Evolutionary conservation across 1,140 invertebrate species (phyloP), one percentile per base, ranked within the genome.

Genomic region (Leptinotarsa undecemlineata): DNA sequence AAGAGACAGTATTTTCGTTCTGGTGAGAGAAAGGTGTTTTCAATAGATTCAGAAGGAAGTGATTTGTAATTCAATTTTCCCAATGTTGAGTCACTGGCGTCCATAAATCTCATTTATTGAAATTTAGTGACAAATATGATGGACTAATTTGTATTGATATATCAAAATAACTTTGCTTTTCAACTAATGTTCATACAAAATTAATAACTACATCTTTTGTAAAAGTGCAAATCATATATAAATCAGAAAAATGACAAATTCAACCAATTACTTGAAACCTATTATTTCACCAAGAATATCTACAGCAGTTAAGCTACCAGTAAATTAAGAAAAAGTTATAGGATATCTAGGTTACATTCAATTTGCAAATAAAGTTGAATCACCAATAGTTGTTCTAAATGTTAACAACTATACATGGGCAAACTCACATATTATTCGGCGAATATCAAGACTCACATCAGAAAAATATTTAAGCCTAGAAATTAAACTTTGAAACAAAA

Each of bases 11-110:
- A 8, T 33, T 33, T 33, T 33, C 1, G 6, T 33, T 33, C 33
- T 33, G 33, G 33, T 11, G 33, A 11, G 6, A 33, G 33, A 33
- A 33, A 33, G 8, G 33, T 33, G 33, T 33, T 33, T 11, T 33
- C 33, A 33, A 33, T 33, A 33, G 33, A 33, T 33, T 33, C 8
- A 33, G 33, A 33, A 33, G 8, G 2, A 68, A 68, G 14, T 48
- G 15, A 26, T 17, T 17, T 17, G 33, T 17, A 17, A 71, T 77
- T 19, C 11, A 61, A 61, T 61, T 47, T 67, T 76, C 4, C 61
- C 21, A 17, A 74, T 57, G 51, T 76, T 74, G 26, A 63, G 19
- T 15, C n/a, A 64, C 14, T 19, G 66, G 17, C 5, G n/a, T 48
- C 4, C 42, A 68, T 47, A 48, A 68, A 68, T 68, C 48, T 48